Evolutionary conservation across 2,113 vertebrate species (phyloP).

Genomic region (Oceanites oceanicus): DNA sequence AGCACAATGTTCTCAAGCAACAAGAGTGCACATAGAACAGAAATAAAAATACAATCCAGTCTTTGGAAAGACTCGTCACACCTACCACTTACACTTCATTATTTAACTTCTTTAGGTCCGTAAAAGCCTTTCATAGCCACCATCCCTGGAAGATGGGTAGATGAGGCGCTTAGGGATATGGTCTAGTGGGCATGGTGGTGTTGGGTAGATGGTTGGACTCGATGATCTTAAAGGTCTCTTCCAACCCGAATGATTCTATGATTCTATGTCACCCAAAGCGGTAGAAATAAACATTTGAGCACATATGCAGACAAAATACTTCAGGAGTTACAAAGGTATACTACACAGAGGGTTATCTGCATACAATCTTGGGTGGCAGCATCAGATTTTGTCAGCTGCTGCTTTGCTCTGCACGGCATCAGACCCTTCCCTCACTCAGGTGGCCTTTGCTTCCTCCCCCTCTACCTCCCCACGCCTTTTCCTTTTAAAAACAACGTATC

Average conservation of each 20-base stretch:
- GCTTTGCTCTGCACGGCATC: background rate
- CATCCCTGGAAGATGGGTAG: too few species aligned
- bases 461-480: background rate
- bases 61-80: background rate
- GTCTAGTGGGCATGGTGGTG: too few species aligned
- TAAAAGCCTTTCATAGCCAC: background rate
- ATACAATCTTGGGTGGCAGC: background rate
- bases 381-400: background rate
- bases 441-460: background rate
- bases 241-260: too few species aligned
- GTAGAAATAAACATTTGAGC: background rate
- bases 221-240: too few species aligned
- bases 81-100: background rate
- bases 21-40: background rate
- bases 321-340: background rate
- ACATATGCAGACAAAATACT: background rate
- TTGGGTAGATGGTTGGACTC: too few species aligned
- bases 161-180: too few species aligned
- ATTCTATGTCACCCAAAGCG: accelerated
- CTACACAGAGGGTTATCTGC: background rate
- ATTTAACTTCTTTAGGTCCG: background rate
- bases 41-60: background rate
- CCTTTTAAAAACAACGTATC: background rate
- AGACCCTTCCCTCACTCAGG: background rate
- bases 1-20: background rate